Percentiles rank a stretch among this genome's conserved stretches.
These are phyloP conservation scores for Pantelozetes paolii DNA, from an alignment of 2,888 invertebrate genomes.

Conservation along the genomic window DNA sequence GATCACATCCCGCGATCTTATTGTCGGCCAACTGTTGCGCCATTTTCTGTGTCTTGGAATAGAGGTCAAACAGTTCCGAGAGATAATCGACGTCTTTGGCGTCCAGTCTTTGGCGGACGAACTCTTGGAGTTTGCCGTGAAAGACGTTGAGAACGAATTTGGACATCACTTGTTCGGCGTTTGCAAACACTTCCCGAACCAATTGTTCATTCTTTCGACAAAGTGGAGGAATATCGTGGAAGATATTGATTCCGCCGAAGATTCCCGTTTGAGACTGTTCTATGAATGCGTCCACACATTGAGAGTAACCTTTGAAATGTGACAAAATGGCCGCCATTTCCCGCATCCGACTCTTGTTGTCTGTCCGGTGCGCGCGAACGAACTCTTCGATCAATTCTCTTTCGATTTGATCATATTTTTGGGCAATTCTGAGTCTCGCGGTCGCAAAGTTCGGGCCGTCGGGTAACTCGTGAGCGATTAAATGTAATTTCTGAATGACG, in stretches of 20 bases:
- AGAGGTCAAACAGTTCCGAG: slow-evolving; percentile 78
- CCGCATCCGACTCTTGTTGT: slow-evolving; percentile 83
- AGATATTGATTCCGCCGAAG: slow-evolving; percentile 80
- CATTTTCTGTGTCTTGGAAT: slow-evolving; percentile 73
- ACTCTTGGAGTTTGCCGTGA: slow-evolving; percentile 73
- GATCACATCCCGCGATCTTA: slow-evolving; percentile 73
- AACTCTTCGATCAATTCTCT: slow-evolving; percentile 88
- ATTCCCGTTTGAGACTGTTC: slow-evolving; percentile 91
- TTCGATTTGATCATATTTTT: slow-evolving; percentile 86
- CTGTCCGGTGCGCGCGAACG: slow-evolving; percentile 73
- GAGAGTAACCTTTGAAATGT: slow-evolving; percentile 92
- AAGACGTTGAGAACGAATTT: slow-evolving; percentile 96
- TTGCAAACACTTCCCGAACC: slow-evolving; percentile 75
- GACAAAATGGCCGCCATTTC: slow-evolving; percentile 84
- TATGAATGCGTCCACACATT: slow-evolving; percentile 93
- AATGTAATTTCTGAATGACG: slow-evolving; percentile 90
- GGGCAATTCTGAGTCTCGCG: slow-evolving; percentile 76
- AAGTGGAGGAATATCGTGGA: slow-evolving; percentile 79
- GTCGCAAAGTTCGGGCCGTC: slow-evolving; percentile 73
- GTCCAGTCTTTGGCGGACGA: slow-evolving; percentile 73
- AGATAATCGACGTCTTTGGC: slow-evolving; percentile 80
- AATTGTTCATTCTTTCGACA: slow-evolving; percentile 76
- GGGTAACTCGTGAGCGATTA: slow-evolving; percentile 91
- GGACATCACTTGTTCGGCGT: slow-evolving; percentile 94
- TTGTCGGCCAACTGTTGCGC: slow-evolving; percentile 68